Base-by-base conservation (phyloP, 1,140 invertebrate genomes). In the Hyles euphorbiae region DNA sequence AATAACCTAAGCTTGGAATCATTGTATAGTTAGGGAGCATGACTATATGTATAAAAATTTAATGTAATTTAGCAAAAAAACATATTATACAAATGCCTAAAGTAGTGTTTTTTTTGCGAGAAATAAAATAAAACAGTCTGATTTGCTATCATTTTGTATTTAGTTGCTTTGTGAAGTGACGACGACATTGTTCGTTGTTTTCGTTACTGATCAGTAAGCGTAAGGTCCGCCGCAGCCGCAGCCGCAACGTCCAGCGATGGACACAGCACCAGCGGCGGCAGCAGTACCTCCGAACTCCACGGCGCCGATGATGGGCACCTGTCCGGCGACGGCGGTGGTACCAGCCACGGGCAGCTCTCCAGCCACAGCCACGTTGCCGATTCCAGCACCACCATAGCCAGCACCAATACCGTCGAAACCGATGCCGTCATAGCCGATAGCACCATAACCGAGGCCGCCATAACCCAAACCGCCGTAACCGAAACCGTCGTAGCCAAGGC, bases 271-370 rank as follows among this genome's bases (percentile, higher is more conserved):
- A 32, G 40, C 52, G 5, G 67, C 67, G 8, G 56, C 47, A 22
- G 63, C 52, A 4, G n/a, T 12, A 4, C 67, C 68, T n/a, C 52
- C 54, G 56, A 67, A 67, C 11, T 22, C 34, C n/a, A 70, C 68
- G 8, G 60, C 61, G 34, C 68, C 68, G 34, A 63, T 50, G 44
- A 65, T 63, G 40, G 68, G 68, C 11, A 70, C 61, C 12, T 61
- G 59, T 10, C 68, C 64, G 33, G 32, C 51, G 12, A 70, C 60
- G 32, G 45, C 12, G 32, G 68, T 60, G 45, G 47, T 58, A 55
- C 68, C 68, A 9, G 12, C 44, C 9, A 60, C 68, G 45, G 55
- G 55, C 44, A 67, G 54, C 12, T 66, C 64, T 51, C 62, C 63
- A 45, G 45, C 56, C 8, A 65, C 66, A 4, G 44, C 59, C 3